A percentile compares a stretch with the other conserved stretches of the same genome.
These are phyloP conservation scores for Melanophora roralis DNA, from an alignment of 2,888 invertebrate species.

Conservation along the genomic window DNA sequence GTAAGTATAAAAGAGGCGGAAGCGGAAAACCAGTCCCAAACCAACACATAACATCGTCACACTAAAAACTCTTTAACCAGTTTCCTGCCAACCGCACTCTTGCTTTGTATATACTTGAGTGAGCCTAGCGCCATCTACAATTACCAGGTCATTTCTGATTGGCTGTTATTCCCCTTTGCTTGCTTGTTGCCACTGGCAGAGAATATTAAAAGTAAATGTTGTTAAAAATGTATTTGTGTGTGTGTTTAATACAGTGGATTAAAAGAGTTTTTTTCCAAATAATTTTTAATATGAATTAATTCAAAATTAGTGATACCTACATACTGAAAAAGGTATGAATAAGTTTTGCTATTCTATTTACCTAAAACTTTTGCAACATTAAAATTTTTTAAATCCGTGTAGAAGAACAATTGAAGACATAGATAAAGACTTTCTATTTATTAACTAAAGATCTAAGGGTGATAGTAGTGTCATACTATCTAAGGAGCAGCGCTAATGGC, in stretches of 20 bases:
- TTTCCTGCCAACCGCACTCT: constrained; percentile 63
- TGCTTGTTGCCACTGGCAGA: neutral
- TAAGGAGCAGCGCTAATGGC: too few relatives aligned
- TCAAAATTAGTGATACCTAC: too few relatives aligned
- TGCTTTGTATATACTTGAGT: neutral
- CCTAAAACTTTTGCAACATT: too few relatives aligned
- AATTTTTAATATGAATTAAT: too few relatives aligned
- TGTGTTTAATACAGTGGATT: constrained; percentile 29
- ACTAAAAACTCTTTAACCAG: constrained; percentile 46
- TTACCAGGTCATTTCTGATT: constrained; percentile 46
- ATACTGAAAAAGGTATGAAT: too few relatives aligned
- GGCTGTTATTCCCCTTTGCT: constrained; percentile 48
- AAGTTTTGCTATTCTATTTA: too few relatives aligned
- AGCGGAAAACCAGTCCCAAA: constrained; percentile 65
- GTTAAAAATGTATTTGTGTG: neutral
- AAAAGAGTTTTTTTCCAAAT: neutral
- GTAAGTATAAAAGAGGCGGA: constrained; percentile 50
- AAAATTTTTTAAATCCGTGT: too few relatives aligned
- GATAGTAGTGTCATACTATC: too few relatives aligned
- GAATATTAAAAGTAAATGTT: neutral
- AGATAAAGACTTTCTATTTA: too few relatives aligned
- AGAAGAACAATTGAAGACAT: too few relatives aligned
- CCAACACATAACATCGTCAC: constrained; percentile 49
- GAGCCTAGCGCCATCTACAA: constrained; percentile 56
- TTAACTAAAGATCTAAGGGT: too few relatives aligned